These are phyloP conservation scores for Colius striatus DNA, from an alignment of 2,113 vertebrate genomes.

Conservation along the genomic window DNA sequence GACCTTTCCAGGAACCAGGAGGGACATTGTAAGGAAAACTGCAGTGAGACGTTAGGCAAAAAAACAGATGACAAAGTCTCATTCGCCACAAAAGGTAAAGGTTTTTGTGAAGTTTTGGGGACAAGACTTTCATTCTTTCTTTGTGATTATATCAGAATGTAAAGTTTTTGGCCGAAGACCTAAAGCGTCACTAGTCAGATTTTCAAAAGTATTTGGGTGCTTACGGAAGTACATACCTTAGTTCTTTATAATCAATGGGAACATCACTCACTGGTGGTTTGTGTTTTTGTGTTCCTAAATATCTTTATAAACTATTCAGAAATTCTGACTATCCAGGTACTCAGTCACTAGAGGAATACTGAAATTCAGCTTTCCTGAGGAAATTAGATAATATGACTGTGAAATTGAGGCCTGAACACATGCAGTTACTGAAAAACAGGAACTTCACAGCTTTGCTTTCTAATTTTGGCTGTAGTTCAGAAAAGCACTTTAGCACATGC, in stretches of 20 bases:
- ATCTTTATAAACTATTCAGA: not conserved
- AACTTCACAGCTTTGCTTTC: not conserved
- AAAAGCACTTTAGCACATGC: not conserved
- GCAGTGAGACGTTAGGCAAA: not conserved
- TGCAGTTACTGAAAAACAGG: not conserved
- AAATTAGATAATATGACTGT: not conserved
- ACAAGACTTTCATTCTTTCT: not conserved
- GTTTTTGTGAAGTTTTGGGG: not conserved
- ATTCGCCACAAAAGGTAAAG: not conserved
- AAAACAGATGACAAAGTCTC: not conserved
- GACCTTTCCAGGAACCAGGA: not conserved
- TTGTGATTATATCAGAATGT: not conserved
- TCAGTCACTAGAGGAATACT: not conserved
- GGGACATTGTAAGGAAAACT: not conserved
- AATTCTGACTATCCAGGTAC: not conserved
- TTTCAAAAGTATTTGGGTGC: not conserved
- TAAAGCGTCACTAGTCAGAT: not conserved
- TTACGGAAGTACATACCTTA: not conserved
- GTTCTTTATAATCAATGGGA: not conserved
- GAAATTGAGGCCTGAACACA: not conserved
- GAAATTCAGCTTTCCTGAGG: not conserved
- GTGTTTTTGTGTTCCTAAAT: not conserved
- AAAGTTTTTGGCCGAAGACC: not conserved
- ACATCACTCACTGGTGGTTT: not conserved
- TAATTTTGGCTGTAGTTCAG: conserved; percentile 29